Evolutionary conservation across 2,113 vertebrate genomes (phyloP), one percentile per base, ranked within the genome.

Genomic region (Eleginops maclovinus): DNA sequence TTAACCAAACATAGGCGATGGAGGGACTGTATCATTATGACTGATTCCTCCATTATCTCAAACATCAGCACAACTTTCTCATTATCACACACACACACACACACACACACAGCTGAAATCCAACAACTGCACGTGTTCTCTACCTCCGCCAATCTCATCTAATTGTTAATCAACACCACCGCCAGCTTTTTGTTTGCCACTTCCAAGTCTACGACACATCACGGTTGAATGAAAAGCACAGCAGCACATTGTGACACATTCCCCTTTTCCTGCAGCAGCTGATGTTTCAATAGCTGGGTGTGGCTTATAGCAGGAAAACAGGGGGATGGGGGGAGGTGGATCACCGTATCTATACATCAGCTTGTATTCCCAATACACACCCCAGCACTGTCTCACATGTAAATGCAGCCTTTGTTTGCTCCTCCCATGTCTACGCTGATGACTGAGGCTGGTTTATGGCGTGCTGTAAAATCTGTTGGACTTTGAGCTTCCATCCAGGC

Each of bases 391-490:
- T 81, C 79, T 87, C 75, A 64, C 81, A 89, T 88, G 85, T 86
- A 91, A 93, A 88, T 78, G 82, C 75, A 65, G 86, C 83, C 79
- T 89, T 84, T 91, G 88, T 88, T 88, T 85, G 79, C 83, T 86
- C 77, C 89, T 79, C 78, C 82, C 81, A 61, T 77, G 83, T 83
- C 81, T 84, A 16, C 53, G 71, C 75, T 79, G 74, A 77, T 54
- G 64, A 82, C 81, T 54, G 64, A 64, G 79, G 43, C 73, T 44
- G 84, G 60, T 90, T 94, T 92, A 84, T 77, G 79, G 80, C 17
- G 12, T 62, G 92, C 87, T 81, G 83, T 93, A 93, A 93, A 93
- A 81, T 85, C 58, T 69, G 69, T 72, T 92, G 92, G 93, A 93
- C 93, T 93, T 94, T 93, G 89, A 92, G 89, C 91, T 85, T 86